Evolutionary conservation across 2,113 vertebrate species (phyloP), one percentile per base, ranked within the genome.

Genomic region (Myodes glareolus): DNA sequence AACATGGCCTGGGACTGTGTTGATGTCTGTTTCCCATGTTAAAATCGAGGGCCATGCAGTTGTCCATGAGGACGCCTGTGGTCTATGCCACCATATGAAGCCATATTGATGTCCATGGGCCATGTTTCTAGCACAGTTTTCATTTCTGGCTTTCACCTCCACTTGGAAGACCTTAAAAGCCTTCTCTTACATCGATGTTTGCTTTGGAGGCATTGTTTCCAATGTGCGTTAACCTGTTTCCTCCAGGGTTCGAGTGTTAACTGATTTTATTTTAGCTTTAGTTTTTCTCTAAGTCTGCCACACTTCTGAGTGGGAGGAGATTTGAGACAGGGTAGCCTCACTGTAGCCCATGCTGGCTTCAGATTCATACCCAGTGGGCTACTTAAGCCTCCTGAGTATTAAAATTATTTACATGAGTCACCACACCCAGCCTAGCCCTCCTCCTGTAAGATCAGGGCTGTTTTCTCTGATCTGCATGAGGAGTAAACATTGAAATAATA

Each of bases 141-240:
- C 58, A 63, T 58, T 19, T 27, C 27, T 65, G 45, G 0, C 17
- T 1, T 58, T 75, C 27, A 10, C 47, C 85, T 67, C 23, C 14
- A 9, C 70, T 45, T 87, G 13, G 86, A 16, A 77, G 33, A n/a
- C 7, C 31, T 14, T 72, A 23, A 10, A 67, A 1, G 6, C 23
- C 52, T 9, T 68, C 63, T 75, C 6, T 58, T 25, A 21, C 7
- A 0, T 4, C 19, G 8, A 0, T 36, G 9, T 21, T 72, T 55
- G 17, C 27, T 70, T 61, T 19, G 73, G 14, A 14, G 23, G 17
- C n/a, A 14, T 75, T 67, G 29, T 55, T 36, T 45, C 27, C 11
- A 7, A 2, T 6, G 5, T 31, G 42, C 14, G 6, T 0, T 33
- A 25, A 33, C 61, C 36, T 85, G 82, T 23, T 68, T 87, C 87